These are phyloP conservation scores for Physeter macrocephalus DNA, from an alignment of 2,113 vertebrate species.

Conservation along the genomic window DNA sequence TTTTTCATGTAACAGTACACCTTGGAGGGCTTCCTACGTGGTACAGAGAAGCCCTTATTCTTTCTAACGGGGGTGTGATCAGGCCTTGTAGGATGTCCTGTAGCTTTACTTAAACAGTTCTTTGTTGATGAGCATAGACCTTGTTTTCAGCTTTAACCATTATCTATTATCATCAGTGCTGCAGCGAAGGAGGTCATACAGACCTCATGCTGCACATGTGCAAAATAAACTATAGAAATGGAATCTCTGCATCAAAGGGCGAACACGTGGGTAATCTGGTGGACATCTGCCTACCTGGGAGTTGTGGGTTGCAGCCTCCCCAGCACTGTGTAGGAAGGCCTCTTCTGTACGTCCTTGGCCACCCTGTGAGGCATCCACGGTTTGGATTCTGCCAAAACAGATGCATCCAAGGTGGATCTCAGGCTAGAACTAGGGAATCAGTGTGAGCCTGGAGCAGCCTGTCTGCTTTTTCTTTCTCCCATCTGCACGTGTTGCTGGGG, in stretches of 20 bases:
- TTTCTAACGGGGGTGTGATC: neutral
- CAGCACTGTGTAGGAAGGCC: neutral
- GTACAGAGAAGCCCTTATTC: neutral
- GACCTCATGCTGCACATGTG: neutral
- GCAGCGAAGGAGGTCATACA: too few species aligned
- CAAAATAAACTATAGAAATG: neutral
- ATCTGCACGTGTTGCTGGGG: too few species aligned
- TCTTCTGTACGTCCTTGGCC: neutral
- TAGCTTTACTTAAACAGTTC: neutral
- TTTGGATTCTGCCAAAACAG: neutral
- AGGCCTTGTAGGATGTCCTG: neutral
- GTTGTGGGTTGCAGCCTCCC: neutral
- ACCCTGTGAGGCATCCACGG: accelerated
- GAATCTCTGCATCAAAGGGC: neutral
- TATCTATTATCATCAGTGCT: neutral
- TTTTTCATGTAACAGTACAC: neutral
- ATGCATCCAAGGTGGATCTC: neutral
- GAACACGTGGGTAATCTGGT: too few species aligned
- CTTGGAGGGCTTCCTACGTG: neutral
- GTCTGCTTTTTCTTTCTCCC: neutral
- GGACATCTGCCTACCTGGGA: too few species aligned
- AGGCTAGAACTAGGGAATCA: neutral
- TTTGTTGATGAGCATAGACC: neutral
- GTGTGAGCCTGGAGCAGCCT: neutral
- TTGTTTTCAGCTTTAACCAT: neutral